Percentiles rank a stretch among this genome's conserved stretches.
Evolutionary conservation across 2,888 invertebrate species (phyloP).

Genomic region (Hirtodrosophila cameraria): DNA sequence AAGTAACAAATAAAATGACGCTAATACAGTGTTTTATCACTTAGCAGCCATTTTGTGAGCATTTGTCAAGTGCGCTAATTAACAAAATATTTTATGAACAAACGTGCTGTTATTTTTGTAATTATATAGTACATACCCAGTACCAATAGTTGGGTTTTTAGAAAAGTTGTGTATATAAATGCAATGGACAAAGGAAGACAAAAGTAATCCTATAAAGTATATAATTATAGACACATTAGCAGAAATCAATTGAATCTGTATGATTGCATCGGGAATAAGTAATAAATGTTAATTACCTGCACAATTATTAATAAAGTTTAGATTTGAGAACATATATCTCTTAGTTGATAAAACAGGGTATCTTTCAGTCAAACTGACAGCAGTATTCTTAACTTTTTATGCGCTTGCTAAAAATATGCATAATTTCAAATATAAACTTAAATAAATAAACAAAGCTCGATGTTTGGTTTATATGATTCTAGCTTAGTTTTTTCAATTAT

Average conservation of each 20-base stretch:
- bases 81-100: slow-evolving; percentile 21
- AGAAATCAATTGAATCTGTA: no score
- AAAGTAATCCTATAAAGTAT: no score
- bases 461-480: slow-evolving; percentile 8
- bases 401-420: slow-evolving; percentile 18
- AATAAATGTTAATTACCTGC: no score
- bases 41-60: slow-evolving; percentile 36
- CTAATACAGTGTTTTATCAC: slow-evolving; percentile 34
- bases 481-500: slow-evolving; percentile 2
- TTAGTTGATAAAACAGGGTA: background rate
- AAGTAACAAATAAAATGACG: slow-evolving; percentile 14
- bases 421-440: slow-evolving; percentile 1
- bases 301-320: no score
- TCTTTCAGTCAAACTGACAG: background rate
- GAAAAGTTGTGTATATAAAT: slow-evolving; percentile 9
- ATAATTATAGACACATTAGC: no score
- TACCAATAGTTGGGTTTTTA: background rate
- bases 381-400: slow-evolving; percentile 5
- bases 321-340: no score
- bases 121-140: slow-evolving; percentile 7
- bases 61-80: slow-evolving; percentile 61
- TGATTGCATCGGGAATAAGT: no score
- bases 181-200: no score
- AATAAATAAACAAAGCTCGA: slow-evolving; percentile 29
- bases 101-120: slow-evolving; percentile 11